Evolutionary conservation across 1,140 invertebrate species (phyloP).

Genomic region (Nasonia longicornis): DNA sequence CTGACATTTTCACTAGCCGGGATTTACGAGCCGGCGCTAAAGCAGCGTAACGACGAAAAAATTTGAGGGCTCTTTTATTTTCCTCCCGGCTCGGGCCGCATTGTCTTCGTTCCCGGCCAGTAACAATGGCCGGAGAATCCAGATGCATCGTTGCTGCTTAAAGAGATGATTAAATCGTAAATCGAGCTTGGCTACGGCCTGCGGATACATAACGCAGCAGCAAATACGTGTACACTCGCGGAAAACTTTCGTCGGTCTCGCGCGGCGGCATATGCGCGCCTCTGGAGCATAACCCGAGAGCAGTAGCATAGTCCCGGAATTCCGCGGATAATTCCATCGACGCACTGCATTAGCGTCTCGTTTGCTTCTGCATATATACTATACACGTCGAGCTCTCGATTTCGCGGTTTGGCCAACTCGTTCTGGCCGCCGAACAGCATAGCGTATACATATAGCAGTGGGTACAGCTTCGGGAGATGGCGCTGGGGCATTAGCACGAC

Average conservation of each 20-base stretch:
- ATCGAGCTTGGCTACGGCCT: too few relatives aligned
- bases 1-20: background rate
- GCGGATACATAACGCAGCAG: background rate
- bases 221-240: background rate
- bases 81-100: too few relatives aligned
- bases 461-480: background rate
- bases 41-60: background rate
- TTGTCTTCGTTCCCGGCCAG: background rate
- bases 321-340: slow-evolving; percentile 5
- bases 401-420: background rate
- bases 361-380: background rate
- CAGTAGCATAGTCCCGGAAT: background rate
- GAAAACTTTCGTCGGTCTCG: background rate
- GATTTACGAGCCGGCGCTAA: slow-evolving; percentile 1
- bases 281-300: background rate
- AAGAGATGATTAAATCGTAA: background rate
- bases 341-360: slow-evolving; percentile 12
- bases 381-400: background rate
- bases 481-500: background rate
- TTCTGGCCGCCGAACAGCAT: background rate
- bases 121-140: background rate
- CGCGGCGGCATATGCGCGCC: background rate
- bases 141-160: background rate
- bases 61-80: background rate
- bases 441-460: too few relatives aligned